These are phyloP conservation scores for Holacanthus passer DNA, from an alignment of 2,113 vertebrate species.

Conservation along the genomic window DNA sequence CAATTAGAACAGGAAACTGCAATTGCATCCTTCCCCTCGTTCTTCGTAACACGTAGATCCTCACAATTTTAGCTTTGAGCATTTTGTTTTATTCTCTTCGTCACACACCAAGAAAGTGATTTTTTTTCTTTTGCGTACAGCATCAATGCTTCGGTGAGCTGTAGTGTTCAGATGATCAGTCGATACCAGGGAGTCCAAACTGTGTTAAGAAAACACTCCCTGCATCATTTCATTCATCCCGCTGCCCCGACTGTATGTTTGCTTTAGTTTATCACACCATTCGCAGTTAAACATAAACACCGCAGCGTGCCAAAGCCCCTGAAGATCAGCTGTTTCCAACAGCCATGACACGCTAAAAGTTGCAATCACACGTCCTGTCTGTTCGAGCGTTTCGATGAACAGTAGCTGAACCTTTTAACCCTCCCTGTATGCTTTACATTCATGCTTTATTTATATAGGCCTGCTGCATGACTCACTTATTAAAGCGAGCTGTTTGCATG, in stretches of 20 bases:
- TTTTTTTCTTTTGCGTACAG: neutral
- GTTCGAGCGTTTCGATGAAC: neutral
- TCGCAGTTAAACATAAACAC: conserved; percentile 15
- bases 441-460: conserved; percentile 61
- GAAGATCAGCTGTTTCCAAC: conserved; percentile 22
- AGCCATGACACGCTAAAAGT: conserved; percentile 40
- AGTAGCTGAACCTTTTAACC: conserved; percentile 41
- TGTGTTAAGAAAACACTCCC: neutral
- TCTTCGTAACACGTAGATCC: neutral
- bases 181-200: neutral
- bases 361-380: conserved; percentile 8
- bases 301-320: neutral
- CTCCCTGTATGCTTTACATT: conserved; percentile 34
- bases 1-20: neutral
- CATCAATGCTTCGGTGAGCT: neutral
- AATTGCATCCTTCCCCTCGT: neutral
- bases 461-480: conserved; percentile 52
- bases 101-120: neutral
- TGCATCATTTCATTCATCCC: conserved; percentile 6
- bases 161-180: neutral
- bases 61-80: neutral
- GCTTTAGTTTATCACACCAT: neutral
- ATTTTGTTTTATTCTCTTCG: neutral
- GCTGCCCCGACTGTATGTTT: conserved; percentile 1
- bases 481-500: conserved; percentile 32